A percentile compares a stretch with the other conserved stretches of the same genome.
Evolutionary conservation across 1,140 invertebrate species (phyloP).

Genomic region (Chrysopa pallens): DNA sequence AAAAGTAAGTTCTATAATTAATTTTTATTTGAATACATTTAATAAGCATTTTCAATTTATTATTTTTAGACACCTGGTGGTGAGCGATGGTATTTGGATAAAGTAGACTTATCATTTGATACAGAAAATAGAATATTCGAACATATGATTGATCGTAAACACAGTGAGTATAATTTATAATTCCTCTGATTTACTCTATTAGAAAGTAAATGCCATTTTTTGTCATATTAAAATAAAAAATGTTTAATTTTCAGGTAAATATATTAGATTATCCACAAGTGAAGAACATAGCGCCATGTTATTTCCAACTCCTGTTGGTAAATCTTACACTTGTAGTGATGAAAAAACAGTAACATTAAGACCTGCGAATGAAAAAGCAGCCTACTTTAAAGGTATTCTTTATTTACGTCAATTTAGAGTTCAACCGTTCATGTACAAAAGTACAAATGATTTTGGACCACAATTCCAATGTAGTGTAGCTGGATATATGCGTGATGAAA

Average conservation of each 20-base stretch:
- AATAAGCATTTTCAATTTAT: not conserved
- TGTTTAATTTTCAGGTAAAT: constrained; percentile 20
- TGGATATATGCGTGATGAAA: constrained; percentile 47
- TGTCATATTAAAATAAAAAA: not conserved
- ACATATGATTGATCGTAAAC: not conserved
- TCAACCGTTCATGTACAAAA: constrained; percentile 46
- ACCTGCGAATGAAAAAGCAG: constrained; percentile 22
- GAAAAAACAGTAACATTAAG: constrained; percentile 37
- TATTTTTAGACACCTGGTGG: constrained; percentile 53
- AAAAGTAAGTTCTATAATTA: not conserved
- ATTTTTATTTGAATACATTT: not conserved
- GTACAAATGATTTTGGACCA: constrained; percentile 33
- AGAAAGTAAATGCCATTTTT: constrained; percentile 2
- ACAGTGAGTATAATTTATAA: not conserved
- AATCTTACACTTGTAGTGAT: constrained; percentile 56
- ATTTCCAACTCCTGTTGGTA: constrained; percentile 69
- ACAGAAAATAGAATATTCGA: constrained; percentile 28
- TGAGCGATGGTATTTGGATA: constrained; percentile 67
- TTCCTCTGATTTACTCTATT: not conserved
- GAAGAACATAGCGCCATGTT: constrained; percentile 37
- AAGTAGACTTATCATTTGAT: constrained; percentile 42
- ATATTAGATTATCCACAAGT: constrained; percentile 35
- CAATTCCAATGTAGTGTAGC: constrained; percentile 31
- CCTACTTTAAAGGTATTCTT: constrained; percentile 11
- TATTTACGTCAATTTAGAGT: constrained; percentile 17